These are phyloP conservation scores for Eumacrocentrus americanus DNA, from an alignment of 2,888 invertebrate genomes.

Conservation along the genomic window DNA sequence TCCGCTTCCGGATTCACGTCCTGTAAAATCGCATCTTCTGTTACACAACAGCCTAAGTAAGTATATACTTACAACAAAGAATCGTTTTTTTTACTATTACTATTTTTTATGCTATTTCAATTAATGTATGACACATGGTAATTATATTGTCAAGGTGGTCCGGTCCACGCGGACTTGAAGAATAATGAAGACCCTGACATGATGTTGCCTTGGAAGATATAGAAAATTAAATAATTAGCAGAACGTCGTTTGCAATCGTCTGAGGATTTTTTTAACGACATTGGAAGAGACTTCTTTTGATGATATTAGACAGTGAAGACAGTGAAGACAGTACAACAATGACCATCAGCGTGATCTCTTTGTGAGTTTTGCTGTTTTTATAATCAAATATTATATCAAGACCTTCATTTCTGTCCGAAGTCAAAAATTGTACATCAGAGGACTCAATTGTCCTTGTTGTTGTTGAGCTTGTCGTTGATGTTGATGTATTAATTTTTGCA, in stretches of 20 bases:
- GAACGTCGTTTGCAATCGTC: background rate
- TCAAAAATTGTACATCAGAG: conserved; percentile 33
- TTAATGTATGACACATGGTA: background rate
- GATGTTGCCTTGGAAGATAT: background rate
- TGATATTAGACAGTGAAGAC: background rate
- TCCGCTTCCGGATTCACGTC: conserved; percentile 58
- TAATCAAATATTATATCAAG: background rate
- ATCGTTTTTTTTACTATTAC: background rate
- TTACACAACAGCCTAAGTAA: background rate
- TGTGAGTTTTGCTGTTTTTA: background rate
- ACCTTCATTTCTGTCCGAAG: conserved; percentile 15
- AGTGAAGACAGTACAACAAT: background rate
- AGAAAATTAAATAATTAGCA: background rate
- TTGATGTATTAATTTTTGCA: conserved; percentile 28
- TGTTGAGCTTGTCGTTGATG: conserved; percentile 36
- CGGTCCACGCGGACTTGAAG: conserved; percentile 32
- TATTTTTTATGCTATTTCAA: background rate
- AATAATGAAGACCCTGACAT: background rate
- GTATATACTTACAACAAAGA: background rate
- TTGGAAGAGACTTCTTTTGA: background rate
- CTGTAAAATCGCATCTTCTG: conserved; percentile 40
- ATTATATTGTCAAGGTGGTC: conserved; percentile 18
- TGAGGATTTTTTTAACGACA: background rate
- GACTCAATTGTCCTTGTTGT: conserved; percentile 34
- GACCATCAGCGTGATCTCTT: background rate